Percentiles rank a stretch among this genome's conserved stretches.
phyloP scores from a whole-genome alignment of 2,113 vertebrate genomes.

The Serinus canaria region DNA sequence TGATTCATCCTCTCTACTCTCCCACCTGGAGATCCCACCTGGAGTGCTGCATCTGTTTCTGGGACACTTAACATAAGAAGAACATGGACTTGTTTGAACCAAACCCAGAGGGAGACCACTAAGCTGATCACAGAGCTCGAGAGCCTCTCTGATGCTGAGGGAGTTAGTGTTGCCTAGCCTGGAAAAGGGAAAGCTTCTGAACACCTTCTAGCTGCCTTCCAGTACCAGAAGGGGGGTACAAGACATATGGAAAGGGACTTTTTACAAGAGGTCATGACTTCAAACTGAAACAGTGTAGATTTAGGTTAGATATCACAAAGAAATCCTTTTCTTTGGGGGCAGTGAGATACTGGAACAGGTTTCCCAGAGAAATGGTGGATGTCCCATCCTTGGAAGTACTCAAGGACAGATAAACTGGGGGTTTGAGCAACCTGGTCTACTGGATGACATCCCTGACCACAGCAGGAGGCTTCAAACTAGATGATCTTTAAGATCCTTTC shows the following conservation, averaged over 20 bases:
- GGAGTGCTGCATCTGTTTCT: background rate
- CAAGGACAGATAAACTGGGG: background rate
- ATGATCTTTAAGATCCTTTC: background rate
- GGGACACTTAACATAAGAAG: background rate
- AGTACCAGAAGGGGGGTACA: background rate
- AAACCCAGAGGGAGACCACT: background rate
- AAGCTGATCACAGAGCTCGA: background rate
- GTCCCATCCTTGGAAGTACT: background rate
- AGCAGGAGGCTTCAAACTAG: background rate
- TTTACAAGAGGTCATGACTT: background rate
- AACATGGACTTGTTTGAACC: background rate
- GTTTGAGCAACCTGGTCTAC: background rate
- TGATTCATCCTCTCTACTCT: background rate
- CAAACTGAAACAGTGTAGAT: background rate
- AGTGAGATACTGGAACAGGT: background rate
- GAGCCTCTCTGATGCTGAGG: background rate
- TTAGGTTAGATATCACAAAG: background rate
- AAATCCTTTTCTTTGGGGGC: background rate
- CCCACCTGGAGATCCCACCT: background rate
- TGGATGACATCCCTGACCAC: background rate
- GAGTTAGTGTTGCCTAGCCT: background rate
- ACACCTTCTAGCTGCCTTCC: background rate
- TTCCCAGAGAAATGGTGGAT: background rate
- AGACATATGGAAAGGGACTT: background rate
- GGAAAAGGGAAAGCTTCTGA: background rate